phyloP scores from a whole-genome alignment of 2,113 vertebrate genomes.

The Cricetomys ansorgei region DNA sequence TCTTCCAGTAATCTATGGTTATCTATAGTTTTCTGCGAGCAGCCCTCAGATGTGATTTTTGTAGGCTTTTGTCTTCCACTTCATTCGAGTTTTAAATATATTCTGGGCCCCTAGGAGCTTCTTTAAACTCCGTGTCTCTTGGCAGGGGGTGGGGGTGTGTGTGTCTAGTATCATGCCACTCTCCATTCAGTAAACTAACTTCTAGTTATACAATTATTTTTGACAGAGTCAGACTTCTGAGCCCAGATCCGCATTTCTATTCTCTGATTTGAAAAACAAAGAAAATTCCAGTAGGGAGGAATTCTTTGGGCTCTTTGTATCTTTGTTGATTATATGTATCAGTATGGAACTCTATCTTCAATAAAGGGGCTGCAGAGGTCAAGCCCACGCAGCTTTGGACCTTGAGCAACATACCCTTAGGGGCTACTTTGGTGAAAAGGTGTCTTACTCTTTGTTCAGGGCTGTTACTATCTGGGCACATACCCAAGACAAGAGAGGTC shows the following conservation, averaged over 20 bases:
- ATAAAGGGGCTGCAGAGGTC: not conserved
- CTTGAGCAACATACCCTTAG: not conserved
- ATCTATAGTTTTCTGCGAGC: not conserved
- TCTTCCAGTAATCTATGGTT: not conserved
- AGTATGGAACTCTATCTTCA: not conserved
- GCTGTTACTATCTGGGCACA: not conserved
- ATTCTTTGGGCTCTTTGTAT: not conserved
- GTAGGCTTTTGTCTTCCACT: too few species aligned
- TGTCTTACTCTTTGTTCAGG: not conserved
- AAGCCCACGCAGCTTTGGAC: not conserved
- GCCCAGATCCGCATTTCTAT: not conserved
- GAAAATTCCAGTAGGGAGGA: not conserved
- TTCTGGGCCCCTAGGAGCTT: not conserved
- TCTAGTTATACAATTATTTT: not conserved
- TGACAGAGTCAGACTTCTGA: constrained; percentile 7
- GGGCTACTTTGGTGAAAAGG: not conserved
- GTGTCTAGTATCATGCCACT: not conserved
- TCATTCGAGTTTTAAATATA: not conserved
- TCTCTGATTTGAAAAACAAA: not conserved
- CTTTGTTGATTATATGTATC: not conserved
- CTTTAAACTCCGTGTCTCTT: not conserved
- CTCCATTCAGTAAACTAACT: not conserved
- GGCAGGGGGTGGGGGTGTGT: too few species aligned
- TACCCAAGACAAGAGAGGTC: not conserved
- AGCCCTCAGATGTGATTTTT: not conserved